Evolutionary conservation across 1,140 invertebrate genomes (phyloP).

Genomic region (Drosophila tsacasi): DNA sequence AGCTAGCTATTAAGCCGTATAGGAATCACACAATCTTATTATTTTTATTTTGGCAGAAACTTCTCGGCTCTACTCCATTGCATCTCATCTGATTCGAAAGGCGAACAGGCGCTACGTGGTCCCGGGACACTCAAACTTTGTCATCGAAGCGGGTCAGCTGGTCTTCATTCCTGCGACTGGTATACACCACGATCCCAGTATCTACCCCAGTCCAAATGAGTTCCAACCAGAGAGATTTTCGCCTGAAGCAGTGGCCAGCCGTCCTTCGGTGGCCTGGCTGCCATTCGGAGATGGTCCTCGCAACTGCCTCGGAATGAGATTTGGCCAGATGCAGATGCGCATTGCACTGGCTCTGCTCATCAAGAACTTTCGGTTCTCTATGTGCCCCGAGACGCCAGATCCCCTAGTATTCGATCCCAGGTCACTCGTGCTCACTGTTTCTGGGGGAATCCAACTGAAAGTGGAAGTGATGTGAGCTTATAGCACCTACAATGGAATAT

Average conservation of each 20-base stretch:
- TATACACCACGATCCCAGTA: conserved; percentile 87
- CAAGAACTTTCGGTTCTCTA: conserved; percentile 71
- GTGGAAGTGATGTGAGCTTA: background rate
- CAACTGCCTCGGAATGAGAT: conserved; percentile 86
- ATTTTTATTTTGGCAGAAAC: conserved; percentile 85
- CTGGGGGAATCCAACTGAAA: background rate
- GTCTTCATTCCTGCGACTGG: conserved; percentile 87
- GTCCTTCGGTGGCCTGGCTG: conserved; percentile 85
- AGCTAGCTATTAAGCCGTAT: background rate
- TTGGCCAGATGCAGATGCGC: conserved; percentile 85
- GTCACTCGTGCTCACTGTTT: conserved; percentile 19
- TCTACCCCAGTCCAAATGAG: conserved; percentile 86
- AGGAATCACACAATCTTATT: accelerated
- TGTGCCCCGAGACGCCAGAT: conserved; percentile 57
- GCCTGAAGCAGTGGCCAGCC: conserved; percentile 83
- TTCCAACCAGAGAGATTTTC: conserved; percentile 87
- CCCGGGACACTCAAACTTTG: conserved; percentile 86
- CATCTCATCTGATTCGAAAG: conserved; percentile 87
- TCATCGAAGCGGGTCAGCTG: conserved; percentile 87
- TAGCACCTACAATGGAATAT: background rate
- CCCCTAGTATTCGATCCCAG: conserved; percentile 44
- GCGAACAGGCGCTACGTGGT: conserved; percentile 87
- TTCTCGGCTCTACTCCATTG: conserved; percentile 88
- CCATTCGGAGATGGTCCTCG: conserved; percentile 89
- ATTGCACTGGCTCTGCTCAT: conserved; percentile 84